Evolutionary conservation across 2,797 vertebrate genomes (phyloP), one percentile per base, ranked within the genome.

Genomic region (Sebastes taczanowskii): DNA sequence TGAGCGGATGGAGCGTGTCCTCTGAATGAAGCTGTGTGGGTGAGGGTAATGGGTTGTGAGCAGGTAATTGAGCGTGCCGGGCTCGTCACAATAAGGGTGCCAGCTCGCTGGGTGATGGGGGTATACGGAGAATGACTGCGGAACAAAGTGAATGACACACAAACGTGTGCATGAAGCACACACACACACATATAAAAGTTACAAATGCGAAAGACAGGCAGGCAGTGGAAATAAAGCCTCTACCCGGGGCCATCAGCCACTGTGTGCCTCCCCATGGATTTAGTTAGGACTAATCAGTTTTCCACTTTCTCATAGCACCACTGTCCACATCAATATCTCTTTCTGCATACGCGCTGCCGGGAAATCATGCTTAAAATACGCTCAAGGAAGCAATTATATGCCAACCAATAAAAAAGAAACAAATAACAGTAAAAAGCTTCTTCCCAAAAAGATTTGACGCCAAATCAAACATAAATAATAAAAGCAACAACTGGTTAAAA

Each of bases 1-100:
- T 35, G 67, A 66, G 65, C 2, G 59, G 76, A 76, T 53, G 46
- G 69, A 82, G 83, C 29, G 42, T 81, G 75, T 71, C 79, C 34
- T 73, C 23, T 73, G 80, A 56, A 79, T 78, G 67, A 76, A 81
- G 74, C 71, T 34, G 77, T 35, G 84, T 85, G 71, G 87, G 55
- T 78, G 84, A 78, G 55, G 76, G 78, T 92, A 88, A 91, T 86
- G 86, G 81, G 55, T 79, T 83, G 81, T 82, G 89, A 87, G 72
- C 14, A 27, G 79, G 82, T 86, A 92, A 91, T 89, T 87, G 75
- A 84, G 87, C 59, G 6, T 9, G 49, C 70, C 7, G 35, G 64
- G 69, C 56, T 67, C 2, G 73, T 81, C 72, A 85, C 85, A 91
- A 85, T 78, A 77, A 80, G 52, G 42, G 73, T 77, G 67, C 72